phyloP scores from a whole-genome alignment of 92 coral and sea anemone species.

The Actinernus sp. region DNA sequence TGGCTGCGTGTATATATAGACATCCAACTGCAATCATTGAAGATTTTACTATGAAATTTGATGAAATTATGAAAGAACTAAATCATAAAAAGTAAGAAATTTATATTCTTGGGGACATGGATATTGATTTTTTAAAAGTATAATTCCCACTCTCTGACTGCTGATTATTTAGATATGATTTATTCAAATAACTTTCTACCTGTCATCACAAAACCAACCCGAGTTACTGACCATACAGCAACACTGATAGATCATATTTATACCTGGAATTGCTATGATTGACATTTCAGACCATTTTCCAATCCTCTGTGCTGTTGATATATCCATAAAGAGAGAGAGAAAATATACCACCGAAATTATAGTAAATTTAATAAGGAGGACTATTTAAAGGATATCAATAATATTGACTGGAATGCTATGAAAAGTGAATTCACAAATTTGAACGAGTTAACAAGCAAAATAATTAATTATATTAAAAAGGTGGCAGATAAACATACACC shows the following conservation, averaged over 20 bases:
- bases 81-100: constrained; percentile 14
- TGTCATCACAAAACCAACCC: constrained; percentile 22
- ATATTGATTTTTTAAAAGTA: constrained; percentile 35
- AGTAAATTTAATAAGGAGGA: constrained; percentile 1
- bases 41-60: constrained; percentile 6
- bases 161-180: constrained; percentile 37
- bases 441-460: neutral
- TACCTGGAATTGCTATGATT: constrained; percentile 7
- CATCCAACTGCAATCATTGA: constrained; percentile 16
- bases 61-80: constrained; percentile 5
- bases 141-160: constrained; percentile 3
- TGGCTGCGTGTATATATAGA: constrained; percentile 48
- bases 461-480: neutral
- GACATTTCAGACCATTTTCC: constrained; percentile 38
- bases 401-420: neutral
- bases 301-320: constrained; percentile 11
- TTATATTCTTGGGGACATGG: constrained; percentile 18
- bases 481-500: constrained; percentile 44
- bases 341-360: constrained; percentile 11
- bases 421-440: neutral
- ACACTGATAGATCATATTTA: constrained; percentile 8
- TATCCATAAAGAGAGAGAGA: neutral
- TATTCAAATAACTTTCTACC: constrained; percentile 13
- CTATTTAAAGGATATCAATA: neutral
- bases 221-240: constrained; percentile 4